Percentiles rank a stretch among this genome's conserved stretches.
Conservation (phyloP, 2,888 invertebrate genomes). For the Mimumesa dahlbomi region DNA sequence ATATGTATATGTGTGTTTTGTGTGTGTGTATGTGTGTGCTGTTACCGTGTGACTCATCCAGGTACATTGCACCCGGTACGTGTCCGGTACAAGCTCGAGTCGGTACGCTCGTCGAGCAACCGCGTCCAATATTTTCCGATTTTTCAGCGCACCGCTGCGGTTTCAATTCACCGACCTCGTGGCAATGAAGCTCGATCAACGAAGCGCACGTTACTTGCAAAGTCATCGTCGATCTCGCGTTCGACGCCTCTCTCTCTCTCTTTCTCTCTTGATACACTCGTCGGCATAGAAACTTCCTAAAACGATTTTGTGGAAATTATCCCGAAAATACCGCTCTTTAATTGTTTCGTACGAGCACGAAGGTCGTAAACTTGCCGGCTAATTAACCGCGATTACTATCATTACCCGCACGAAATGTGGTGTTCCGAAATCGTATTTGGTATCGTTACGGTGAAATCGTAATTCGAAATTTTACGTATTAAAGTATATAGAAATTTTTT, state of each 20-base stretch:
- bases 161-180: neutral
- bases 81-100: slow-evolving; percentile 63
- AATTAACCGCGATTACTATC: neutral
- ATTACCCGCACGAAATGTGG: too few species aligned
- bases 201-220: neutral
- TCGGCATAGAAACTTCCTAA: neutral
- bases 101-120: slow-evolving; percentile 39
- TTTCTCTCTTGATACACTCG: too few species aligned
- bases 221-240: too few species aligned
- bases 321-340: neutral
- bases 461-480: too few species aligned
- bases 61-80: slow-evolving; percentile 76
- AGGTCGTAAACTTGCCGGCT: neutral
- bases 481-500: too few species aligned
- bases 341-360: neutral
- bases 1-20: slow-evolving; percentile 35
- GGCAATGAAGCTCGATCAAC: neutral
- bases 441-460: neutral
- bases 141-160: slow-evolving; percentile 25
- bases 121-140: slow-evolving; percentile 51
- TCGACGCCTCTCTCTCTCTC: too few species aligned
- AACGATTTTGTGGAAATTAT: neutral
- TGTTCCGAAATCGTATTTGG: too few species aligned
- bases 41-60: slow-evolving; percentile 73
- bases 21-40: slow-evolving; percentile 44